These are phyloP conservation scores for Bathybates hornii DNA, from an alignment of 2,113 vertebrate genomes.

Conservation along the genomic window DNA sequence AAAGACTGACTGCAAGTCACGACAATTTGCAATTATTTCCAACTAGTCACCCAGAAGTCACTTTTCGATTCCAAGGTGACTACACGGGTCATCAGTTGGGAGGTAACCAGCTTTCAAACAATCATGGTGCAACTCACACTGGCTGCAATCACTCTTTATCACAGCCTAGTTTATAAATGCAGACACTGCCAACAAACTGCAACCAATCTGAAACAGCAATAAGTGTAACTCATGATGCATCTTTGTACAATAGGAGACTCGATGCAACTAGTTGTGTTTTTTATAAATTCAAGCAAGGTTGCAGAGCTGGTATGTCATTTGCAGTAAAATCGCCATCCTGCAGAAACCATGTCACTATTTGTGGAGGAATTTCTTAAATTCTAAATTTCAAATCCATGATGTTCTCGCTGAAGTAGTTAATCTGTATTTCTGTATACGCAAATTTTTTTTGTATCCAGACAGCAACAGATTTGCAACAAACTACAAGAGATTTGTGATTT, in stretches of 20 bases:
- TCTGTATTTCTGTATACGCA: neutral
- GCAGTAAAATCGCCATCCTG: neutral
- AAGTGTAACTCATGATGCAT: neutral
- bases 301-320: neutral
- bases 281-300: neutral
- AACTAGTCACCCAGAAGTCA: neutral
- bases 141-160: neutral
- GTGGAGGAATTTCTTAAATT: neutral
- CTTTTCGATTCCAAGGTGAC: neutral
- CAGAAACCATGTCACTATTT: neutral
- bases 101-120: neutral
- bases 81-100: neutral
- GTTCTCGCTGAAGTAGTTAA: neutral
- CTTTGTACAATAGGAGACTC: neutral
- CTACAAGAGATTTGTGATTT: neutral
- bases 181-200: neutral
- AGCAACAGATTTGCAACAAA: neutral
- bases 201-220: neutral
- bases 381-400: neutral
- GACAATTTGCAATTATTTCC: fast-evolving
- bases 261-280: neutral
- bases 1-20: neutral
- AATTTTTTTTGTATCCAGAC: neutral
- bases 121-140: neutral
- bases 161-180: neutral